phyloP scores from a whole-genome alignment of 2,888 invertebrate species.

The Macrosiphum euphorbiae region DNA sequence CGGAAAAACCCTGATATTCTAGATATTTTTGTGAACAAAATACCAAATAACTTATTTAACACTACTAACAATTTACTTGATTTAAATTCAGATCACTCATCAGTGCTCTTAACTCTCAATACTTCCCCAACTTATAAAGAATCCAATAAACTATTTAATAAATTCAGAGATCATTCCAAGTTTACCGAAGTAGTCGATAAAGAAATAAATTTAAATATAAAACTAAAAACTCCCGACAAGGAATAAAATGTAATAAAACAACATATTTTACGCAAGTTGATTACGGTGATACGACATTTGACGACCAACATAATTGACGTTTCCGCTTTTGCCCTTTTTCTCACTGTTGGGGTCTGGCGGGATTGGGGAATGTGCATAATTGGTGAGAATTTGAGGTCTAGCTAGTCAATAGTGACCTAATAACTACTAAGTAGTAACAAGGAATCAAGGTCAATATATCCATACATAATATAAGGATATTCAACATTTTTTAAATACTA shows the following conservation, averaged over 20 bases:
- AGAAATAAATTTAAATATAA: constrained; percentile 18
- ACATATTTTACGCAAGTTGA: not conserved
- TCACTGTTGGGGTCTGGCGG: not conserved
- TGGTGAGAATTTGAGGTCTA: not conserved
- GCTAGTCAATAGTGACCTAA: not conserved
- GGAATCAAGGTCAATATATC: too few species aligned
- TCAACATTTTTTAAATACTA: too few species aligned
- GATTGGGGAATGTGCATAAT: not conserved
- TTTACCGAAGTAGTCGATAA: not conserved
- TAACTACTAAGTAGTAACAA: too few species aligned
- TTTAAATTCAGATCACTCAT: constrained; percentile 29
- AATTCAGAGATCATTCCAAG: not conserved
- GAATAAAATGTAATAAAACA: not conserved
- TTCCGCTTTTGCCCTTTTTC: not conserved
- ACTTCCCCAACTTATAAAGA: constrained; percentile 20
- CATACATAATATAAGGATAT: too few species aligned
- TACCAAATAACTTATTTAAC: constrained; percentile 8
- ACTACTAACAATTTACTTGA: constrained; percentile 29
- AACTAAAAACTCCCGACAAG: constrained; percentile 20
- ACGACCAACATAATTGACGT: not conserved
- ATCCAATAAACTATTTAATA: constrained; percentile 36
- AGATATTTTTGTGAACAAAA: constrained; percentile 28
- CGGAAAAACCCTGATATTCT: constrained; percentile 15
- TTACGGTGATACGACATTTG: not conserved
- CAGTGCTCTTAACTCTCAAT: constrained; percentile 28